Conservation (phyloP, 2,113 vertebrate genomes). For the Glareola pratincola region DNA sequence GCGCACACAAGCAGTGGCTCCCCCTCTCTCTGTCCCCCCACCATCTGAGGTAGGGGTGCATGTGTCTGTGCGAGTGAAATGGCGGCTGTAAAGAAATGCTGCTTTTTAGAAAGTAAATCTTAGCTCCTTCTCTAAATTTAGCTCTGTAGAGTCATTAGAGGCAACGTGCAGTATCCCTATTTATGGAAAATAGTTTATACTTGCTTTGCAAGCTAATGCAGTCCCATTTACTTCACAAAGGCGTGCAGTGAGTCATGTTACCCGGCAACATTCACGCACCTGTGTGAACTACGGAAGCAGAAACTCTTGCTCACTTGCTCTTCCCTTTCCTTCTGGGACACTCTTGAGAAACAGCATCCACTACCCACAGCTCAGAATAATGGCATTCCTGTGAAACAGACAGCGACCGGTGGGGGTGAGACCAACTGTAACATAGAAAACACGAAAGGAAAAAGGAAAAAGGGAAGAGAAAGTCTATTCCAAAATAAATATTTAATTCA, state of each 20-base stretch:
- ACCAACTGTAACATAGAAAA: neutral
- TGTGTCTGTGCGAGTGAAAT: neutral
- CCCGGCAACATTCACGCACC: neutral
- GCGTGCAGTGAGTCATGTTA: constrained; percentile 19
- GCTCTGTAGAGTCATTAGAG: neutral
- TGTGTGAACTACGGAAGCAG: neutral
- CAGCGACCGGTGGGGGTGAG: neutral
- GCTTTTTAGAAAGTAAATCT: neutral
- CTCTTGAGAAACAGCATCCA: neutral
- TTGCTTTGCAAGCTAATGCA: neutral
- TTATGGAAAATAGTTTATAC: constrained; percentile 27
- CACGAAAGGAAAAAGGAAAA: neutral
- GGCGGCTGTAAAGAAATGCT: neutral
- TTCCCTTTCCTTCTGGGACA: neutral
- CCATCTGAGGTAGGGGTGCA: neutral
- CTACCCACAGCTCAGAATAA: neutral
- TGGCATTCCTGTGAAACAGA: neutral
- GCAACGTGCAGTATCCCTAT: neutral
- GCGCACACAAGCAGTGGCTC: neutral
- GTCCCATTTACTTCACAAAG: neutral
- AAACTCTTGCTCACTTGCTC: constrained; percentile 20
- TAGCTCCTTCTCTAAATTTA: constrained; percentile 10
- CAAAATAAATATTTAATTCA: neutral
- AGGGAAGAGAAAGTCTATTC: neutral
- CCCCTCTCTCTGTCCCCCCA: neutral